Conservation (phyloP, 2,888 invertebrate genomes). For the Plemyria rubiginata region DNA sequence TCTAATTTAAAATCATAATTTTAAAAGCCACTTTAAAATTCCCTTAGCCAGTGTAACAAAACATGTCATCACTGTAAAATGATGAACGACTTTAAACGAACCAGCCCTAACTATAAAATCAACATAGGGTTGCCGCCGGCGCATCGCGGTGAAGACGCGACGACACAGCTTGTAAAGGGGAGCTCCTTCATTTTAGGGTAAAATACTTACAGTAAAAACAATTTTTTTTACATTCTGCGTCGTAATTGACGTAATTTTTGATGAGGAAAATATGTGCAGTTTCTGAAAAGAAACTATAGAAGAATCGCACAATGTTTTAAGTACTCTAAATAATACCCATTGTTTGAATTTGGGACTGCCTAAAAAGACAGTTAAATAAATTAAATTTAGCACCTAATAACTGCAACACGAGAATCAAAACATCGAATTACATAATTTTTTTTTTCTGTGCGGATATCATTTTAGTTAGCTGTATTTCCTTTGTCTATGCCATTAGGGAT, state of each 20-base stretch:
- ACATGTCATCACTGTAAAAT: constrained; percentile 64
- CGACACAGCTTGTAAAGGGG: constrained; percentile 38
- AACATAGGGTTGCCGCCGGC: constrained; percentile 63
- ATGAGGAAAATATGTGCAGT: too few relatives aligned
- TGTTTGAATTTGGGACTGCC: too few relatives aligned
- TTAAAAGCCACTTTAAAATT: constrained; percentile 31
- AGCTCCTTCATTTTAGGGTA: background rate
- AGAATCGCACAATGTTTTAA: too few relatives aligned
- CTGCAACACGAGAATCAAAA: too few relatives aligned
- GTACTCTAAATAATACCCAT: too few relatives aligned
- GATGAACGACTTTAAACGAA: constrained; percentile 65
- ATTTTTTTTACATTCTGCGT: too few relatives aligned
- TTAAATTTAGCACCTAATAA: too few relatives aligned
- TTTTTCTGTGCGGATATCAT: too few relatives aligned
- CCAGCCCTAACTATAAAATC: constrained; percentile 61
- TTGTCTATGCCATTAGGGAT: constrained; percentile 48
- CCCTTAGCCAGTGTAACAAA: constrained; percentile 36
- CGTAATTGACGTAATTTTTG: too few relatives aligned
- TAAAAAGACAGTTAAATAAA: too few relatives aligned
- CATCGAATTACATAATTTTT: too few relatives aligned
- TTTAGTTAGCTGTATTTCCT: constrained; percentile 5
- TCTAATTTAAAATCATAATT: constrained; percentile 22
- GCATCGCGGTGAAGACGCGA: constrained; percentile 50
- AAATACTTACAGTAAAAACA: background rate
- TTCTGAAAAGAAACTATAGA: too few relatives aligned